Evolutionary conservation across 2,888 invertebrate species (phyloP).

Genomic region (Brassicogethes aeneus): DNA sequence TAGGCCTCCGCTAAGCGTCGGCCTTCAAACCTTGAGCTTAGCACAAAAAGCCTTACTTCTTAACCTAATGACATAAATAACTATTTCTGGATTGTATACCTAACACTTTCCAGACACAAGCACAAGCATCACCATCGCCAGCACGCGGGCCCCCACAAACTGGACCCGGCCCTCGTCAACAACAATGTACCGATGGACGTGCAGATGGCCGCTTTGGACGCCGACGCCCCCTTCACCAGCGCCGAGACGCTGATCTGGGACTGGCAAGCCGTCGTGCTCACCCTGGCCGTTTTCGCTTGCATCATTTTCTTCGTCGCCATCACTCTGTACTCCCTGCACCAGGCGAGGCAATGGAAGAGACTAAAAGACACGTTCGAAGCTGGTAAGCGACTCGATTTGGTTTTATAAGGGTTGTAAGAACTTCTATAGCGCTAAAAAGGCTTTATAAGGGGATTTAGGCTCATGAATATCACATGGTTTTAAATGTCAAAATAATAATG

Average conservation of each 20-base stretch:
- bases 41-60: too few relatives aligned
- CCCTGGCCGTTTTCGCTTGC: slow-evolving; percentile 66
- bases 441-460: too few relatives aligned
- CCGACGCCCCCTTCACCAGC: slow-evolving; percentile 33
- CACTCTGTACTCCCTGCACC: slow-evolving; percentile 65
- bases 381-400: too few relatives aligned
- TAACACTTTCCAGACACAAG: slow-evolving; percentile 5
- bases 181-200: too few relatives aligned
- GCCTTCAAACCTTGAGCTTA: too few relatives aligned
- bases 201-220: slow-evolving; percentile 13
- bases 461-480: too few relatives aligned
- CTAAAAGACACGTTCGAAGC: slow-evolving; percentile 69
- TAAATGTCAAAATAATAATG: too few relatives aligned
- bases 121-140: slow-evolving; percentile 18
- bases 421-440: too few relatives aligned
- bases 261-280: slow-evolving; percentile 64
- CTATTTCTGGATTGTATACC: too few relatives aligned
- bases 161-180: slow-evolving; percentile 17
- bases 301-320: slow-evolving; percentile 72
- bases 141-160: slow-evolving; percentile 18
- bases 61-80: too few relatives aligned
- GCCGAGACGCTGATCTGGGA: slow-evolving; percentile 53
- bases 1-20: too few relatives aligned
- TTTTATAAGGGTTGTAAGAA: too few relatives aligned
- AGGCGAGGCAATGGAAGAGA: slow-evolving; percentile 70